These are phyloP conservation scores for Phymastichus coffea DNA, from an alignment of 1,140 invertebrate genomes.

Conservation along the genomic window DNA sequence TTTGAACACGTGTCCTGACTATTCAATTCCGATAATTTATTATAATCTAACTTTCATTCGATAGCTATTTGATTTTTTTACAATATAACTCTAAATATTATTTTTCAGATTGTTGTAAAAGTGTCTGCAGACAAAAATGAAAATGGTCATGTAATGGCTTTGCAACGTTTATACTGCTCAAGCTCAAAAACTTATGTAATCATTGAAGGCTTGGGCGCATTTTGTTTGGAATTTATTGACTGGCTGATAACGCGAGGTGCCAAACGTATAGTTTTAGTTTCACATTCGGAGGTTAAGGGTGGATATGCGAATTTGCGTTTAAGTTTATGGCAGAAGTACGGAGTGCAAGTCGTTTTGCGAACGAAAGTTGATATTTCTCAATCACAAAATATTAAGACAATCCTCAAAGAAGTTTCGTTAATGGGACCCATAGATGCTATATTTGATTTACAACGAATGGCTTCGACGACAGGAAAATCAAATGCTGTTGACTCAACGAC, in stretches of 20 bases:
- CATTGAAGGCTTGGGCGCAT: constrained; percentile 81
- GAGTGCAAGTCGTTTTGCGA: constrained; percentile 14
- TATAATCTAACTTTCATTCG: too few relatives aligned
- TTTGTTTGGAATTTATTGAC: constrained; percentile 87
- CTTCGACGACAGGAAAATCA: constrained; percentile 2
- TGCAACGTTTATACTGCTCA: constrained; percentile 33
- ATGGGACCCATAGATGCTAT: constrained; percentile 29
- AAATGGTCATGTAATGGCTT: not conserved
- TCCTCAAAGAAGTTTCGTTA: constrained; percentile 27
- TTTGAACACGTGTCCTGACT: too few relatives aligned
- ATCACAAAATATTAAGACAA: constrained; percentile 29
- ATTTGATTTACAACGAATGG: constrained; percentile 27
- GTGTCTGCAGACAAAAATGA: constrained; percentile 21
- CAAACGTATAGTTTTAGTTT: constrained; percentile 76
- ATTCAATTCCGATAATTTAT: too few relatives aligned
- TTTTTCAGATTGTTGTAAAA: constrained; percentile 32
- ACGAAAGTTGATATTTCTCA: constrained; percentile 41
- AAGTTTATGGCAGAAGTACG: constrained; percentile 29
- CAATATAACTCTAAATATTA: too few relatives aligned
- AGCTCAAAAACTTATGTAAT: constrained; percentile 56
- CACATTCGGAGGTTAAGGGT: constrained; percentile 63
- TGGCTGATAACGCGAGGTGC: constrained; percentile 84
- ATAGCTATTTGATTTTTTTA: too few relatives aligned
- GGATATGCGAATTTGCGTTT: constrained; percentile 58
- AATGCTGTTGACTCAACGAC: constrained; percentile 15